A percentile compares a stretch with the other conserved stretches of the same genome.
These are phyloP conservation scores for Drosophila trapezifrons DNA, from an alignment of 1,140 invertebrate genomes.

Conservation along the genomic window DNA sequence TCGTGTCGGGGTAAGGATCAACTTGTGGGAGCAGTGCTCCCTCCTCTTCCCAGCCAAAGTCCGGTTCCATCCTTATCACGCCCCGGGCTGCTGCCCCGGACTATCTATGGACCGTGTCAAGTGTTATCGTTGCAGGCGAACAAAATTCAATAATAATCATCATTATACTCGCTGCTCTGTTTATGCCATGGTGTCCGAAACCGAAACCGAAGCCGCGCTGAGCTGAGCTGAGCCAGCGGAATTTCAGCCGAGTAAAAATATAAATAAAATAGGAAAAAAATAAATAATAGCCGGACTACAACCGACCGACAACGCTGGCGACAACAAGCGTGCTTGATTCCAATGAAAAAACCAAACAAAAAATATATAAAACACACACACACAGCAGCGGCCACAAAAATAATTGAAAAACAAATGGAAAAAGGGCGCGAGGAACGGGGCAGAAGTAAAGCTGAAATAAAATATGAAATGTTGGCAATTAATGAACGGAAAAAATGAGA, in stretches of 20 bases:
- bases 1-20: constrained; percentile 4
- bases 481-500: constrained; percentile 47
- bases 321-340: constrained; percentile 78
- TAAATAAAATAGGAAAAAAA: constrained; percentile 22
- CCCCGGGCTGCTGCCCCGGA: constrained; percentile 9
- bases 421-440: constrained; percentile 38
- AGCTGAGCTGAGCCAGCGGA: constrained; percentile 33
- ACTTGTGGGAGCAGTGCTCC: too few relatives aligned
- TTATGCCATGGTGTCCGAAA: neutral
- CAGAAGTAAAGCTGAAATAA: constrained; percentile 73
- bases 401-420: constrained; percentile 82
- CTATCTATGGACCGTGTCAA: constrained; percentile 63
- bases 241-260: constrained; percentile 40
- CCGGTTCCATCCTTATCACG: constrained; percentile 44
- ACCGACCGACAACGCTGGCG: constrained; percentile 56
- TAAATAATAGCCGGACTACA: constrained; percentile 33
- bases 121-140: constrained; percentile 51
- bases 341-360: constrained; percentile 55
- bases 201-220: neutral
- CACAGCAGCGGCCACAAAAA: constrained; percentile 62
- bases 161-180: constrained; percentile 29
- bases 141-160: constrained; percentile 40
- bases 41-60: constrained; percentile 42
- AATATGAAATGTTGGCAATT: constrained; percentile 82
- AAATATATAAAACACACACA: constrained; percentile 29